Base-by-base conservation (phyloP, 2,888 invertebrate species). In the Sisyra nigra region DNA sequence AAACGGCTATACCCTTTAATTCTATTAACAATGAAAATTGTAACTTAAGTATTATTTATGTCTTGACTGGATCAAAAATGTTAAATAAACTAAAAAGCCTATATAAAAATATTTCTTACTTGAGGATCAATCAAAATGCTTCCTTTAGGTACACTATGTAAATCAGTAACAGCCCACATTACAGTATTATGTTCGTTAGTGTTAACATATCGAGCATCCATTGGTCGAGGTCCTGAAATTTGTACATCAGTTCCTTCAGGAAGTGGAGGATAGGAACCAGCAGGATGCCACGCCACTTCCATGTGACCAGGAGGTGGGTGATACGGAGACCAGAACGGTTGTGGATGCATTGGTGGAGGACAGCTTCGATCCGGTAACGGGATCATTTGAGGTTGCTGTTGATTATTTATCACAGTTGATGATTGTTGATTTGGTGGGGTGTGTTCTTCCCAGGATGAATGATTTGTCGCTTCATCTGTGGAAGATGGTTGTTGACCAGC, bases 81-180 rank as follows among this genome's bases (percentile, higher is more conserved):
- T n/a, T n/a, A n/a, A n/a, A n/a, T n/a, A n/a, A n/a, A n/a, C n/a
- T n/a, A n/a, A n/a, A n/a, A n/a, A n/a, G n/a, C n/a, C n/a, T n/a
- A n/a, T n/a, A 24, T 24, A 24, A 24, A 24, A 24, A 24, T 24
- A 24, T 24, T 24, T 24, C 48, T 48, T 53, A 76, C 76, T 67
- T 74, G 72, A 17, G 91, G 91, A 61, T 92, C 85, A 59, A 93
- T 86, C 53, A 92, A 81, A 53, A 91, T 68, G 52, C 88, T 87
- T 47, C 92, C 92, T 44, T 80, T 71, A 41, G 91, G 91, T 47
- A 92, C 88, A 49, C 78, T 77, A 34, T 82, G 74, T 61, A 88
- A 74, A 63, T 84, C 85, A 29, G 86, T 84, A 42, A 91, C 86
- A 41, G 88, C 87, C 87, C 91, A 92, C 59, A 88, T 77, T 39